A percentile compares a stretch with the other conserved stretches of the same genome.
Evolutionary conservation across 1,140 invertebrate genomes (phyloP).

Genomic region (Neodiprion lecontei): DNA sequence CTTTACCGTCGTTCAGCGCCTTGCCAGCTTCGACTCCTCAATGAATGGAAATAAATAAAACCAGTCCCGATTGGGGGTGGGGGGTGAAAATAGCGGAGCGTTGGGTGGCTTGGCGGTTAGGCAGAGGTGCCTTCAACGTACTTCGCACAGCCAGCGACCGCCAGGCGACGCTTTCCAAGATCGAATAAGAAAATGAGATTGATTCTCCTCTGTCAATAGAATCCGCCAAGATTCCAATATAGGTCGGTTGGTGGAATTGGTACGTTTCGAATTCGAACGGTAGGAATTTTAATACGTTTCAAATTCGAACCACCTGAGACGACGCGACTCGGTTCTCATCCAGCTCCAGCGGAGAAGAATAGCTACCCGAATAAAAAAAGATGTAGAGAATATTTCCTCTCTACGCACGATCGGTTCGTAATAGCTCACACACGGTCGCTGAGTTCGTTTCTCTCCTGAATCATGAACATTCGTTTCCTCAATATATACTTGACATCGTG

Average conservation of each 20-base stretch:
- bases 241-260: neutral
- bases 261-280: neutral
- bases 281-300: neutral
- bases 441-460: too few species aligned
- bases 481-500: too few species aligned
- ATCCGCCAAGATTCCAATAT: neutral
- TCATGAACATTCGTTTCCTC: too few species aligned
- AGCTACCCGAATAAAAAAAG: neutral
- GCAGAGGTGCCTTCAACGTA: too few species aligned
- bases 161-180: too few species aligned
- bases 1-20: neutral
- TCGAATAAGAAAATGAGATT: neutral
- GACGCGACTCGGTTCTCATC: neutral
- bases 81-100: too few species aligned
- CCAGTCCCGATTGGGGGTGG: neutral
- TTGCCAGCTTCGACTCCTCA: slow-evolving; percentile 10
- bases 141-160: too few species aligned
- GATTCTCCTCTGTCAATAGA: neutral
- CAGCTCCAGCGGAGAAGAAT: neutral
- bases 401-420: too few species aligned
- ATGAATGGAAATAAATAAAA: slow-evolving; percentile 28
- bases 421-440: too few species aligned
- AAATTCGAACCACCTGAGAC: neutral
- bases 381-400: neutral
- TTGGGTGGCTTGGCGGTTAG: too few species aligned